Conservation (phyloP, 2,797 vertebrate species). For the Esox masquinongy region DNA sequence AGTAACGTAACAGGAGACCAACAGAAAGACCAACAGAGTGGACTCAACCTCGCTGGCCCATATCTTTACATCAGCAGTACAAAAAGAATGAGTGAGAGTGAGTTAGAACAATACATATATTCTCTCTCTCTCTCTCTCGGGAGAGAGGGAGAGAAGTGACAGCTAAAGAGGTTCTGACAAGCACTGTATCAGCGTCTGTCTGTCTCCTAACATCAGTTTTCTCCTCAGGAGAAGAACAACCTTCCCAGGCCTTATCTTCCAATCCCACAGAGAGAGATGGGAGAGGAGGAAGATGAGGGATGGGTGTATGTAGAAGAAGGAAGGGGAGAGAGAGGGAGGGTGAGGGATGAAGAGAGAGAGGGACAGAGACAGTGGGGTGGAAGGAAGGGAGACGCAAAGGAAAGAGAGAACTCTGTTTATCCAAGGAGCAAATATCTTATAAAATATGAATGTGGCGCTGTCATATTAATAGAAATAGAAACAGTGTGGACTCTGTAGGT, state of each 20-base stretch:
- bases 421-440: slow-evolving; percentile 25
- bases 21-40: neutral
- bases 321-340: no score
- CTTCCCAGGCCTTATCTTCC: neutral
- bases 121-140: no score
- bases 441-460: slow-evolving; percentile 24
- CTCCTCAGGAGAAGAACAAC: neutral
- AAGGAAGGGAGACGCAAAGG: neutral
- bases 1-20: neutral
- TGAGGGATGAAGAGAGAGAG: neutral
- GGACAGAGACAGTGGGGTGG: neutral
- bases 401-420: slow-evolving; percentile 9
- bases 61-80: no score
- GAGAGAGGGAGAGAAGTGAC: neutral
- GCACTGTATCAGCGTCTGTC: neutral
- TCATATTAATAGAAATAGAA: slow-evolving; percentile 16
- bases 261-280: neutral
- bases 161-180: slow-evolving; percentile 27
- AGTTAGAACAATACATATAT: no score
- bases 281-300: no score
- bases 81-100: no score
- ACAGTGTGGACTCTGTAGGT: neutral
- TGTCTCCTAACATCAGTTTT: neutral
- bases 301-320: neutral
- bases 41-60: neutral